Evolutionary conservation across 2,888 invertebrate genomes (phyloP).

Genomic region (Thymelicus lineola): DNA sequence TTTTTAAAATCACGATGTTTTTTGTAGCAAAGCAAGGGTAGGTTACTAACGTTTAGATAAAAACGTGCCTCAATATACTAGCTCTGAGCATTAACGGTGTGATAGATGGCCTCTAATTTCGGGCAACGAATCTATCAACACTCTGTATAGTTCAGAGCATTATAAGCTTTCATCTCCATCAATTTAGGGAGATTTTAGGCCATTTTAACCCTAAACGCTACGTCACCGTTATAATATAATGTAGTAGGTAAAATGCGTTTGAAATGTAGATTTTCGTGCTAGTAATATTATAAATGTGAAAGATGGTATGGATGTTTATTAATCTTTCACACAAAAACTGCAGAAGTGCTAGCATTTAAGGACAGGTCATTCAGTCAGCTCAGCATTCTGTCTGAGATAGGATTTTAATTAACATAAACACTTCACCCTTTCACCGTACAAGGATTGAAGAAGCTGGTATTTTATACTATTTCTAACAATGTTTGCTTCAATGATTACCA

Average conservation of each 20-base stretch:
- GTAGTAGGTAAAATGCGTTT: slow-evolving; percentile 11
- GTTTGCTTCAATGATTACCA: too few relatives aligned
- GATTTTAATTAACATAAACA: too few relatives aligned
- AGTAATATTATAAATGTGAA: background rate
- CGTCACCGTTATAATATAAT: slow-evolving; percentile 11
- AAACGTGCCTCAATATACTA: background rate
- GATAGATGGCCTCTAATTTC: slow-evolving; percentile 39
- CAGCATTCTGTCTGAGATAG: too few relatives aligned
- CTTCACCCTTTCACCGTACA: too few relatives aligned
- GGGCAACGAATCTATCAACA: slow-evolving; percentile 33
- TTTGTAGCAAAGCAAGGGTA: too few relatives aligned
- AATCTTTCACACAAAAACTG: too few relatives aligned
- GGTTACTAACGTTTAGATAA: background rate
- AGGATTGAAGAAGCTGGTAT: too few relatives aligned
- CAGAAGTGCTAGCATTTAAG: too few relatives aligned
- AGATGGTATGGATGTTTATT: too few relatives aligned
- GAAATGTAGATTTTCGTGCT: background rate
- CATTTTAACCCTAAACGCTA: slow-evolving; percentile 15
- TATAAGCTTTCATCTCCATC: slow-evolving; percentile 30
- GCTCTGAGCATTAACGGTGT: slow-evolving; percentile 30
- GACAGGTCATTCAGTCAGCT: too few relatives aligned
- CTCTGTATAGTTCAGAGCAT: slow-evolving; percentile 26
- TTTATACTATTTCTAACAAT: too few relatives aligned
- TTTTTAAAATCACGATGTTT: too few relatives aligned
- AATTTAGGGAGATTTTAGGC: slow-evolving; percentile 25